Evolutionary conservation across 1,140 invertebrate genomes (phyloP), one percentile per base, ranked within the genome.

Genomic region (Teleopsis dalmanni): DNA sequence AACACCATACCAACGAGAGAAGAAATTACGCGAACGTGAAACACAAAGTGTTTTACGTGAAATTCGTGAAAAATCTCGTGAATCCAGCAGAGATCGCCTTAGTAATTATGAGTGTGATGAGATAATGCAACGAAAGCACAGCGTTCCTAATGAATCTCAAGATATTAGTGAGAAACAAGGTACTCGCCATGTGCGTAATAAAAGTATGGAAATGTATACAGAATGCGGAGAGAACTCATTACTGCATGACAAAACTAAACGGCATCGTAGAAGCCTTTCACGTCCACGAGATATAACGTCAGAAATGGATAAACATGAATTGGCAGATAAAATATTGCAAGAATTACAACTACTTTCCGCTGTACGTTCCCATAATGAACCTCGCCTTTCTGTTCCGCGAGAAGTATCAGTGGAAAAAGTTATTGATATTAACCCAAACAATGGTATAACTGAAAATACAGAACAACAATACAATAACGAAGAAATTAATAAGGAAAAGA

Each of bases 1-100:
- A 51, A 84, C 78, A 61, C 69, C 76, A n/a, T 81, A 80, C 53
- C 73, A 77, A 1, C 83, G 83, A 48, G 81, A 85, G 46, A 83
- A 83, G 51, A 83, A 83, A 53, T 81, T 79, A 54, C 73, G 78
- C 29, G 80, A 81, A 58, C 58, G 78, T 25, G 79, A 80, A 57
- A 79, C 79, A 1, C 81, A 81, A 62, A 79, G 76, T 62, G 76
- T 81, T 27, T 56, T 82, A 0, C 76, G 77, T 48, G 80, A 83
- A 62, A 81, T 83, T 48, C 62, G 80, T 9, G 78, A 82, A 58
- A 81, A 79, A 56, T 74, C 63, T 2, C 44, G 40, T 7, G 65
- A 65, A 16, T 27, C 45, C 9, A 50, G 48, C 26, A 31, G 36
- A 18, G 51, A 53, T 4, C 44, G 40, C 11, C 11, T 42, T 16